A percentile compares a stretch with the other conserved stretches of the same genome.
These are phyloP conservation scores for Neogobius melanostomus DNA, from an alignment of 2,113 vertebrate genomes.

Conservation along the genomic window DNA sequence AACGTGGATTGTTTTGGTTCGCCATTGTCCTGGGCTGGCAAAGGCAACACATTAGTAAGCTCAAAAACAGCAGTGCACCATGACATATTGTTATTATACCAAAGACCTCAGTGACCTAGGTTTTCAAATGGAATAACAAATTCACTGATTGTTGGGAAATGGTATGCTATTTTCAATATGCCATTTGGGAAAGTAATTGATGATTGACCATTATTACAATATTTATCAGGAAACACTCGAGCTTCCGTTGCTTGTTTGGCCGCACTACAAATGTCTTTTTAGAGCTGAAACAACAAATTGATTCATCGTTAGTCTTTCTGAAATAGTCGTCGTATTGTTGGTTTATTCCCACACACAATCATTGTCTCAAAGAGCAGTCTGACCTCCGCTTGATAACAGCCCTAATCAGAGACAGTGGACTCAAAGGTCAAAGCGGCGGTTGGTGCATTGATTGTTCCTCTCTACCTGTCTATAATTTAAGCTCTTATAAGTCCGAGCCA, in stretches of 20 bases:
- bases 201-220: not conserved
- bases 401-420: not conserved
- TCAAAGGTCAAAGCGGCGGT: slow-evolving; percentile 17
- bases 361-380: not conserved
- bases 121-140: no score
- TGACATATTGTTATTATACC: no score
- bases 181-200: not conserved
- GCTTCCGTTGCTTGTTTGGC: not conserved
- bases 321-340: not conserved
- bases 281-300: no score
- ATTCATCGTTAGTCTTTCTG: no score
- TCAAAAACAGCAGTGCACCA: no score
- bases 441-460: not conserved
- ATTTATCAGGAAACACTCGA: not conserved
- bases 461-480: not conserved
- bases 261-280: not conserved
- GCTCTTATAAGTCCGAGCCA: slow-evolving; percentile 18
- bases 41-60: no score
- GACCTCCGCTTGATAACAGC: not conserved
- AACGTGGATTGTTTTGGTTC: no score
- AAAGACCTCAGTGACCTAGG: no score
- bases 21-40: no score
- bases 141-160: no score
- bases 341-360: not conserved
- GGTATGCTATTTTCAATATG: not conserved